Conservation (phyloP, 2,797 vertebrate genomes). For the Pipistrellus pipistrellus region DNA sequence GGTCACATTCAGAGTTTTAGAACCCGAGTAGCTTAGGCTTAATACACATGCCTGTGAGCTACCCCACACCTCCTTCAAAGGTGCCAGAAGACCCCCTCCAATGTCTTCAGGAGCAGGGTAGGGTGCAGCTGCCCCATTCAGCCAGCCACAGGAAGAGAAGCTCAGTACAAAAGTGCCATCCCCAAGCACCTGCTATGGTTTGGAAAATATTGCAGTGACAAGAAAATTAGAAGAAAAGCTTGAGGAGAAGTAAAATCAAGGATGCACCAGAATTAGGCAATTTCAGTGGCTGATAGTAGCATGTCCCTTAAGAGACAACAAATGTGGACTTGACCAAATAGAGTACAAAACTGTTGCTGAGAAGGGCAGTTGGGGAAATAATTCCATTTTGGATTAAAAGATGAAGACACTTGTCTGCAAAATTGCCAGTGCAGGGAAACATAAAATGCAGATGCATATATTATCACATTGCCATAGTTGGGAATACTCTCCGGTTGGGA, state of each 20-base stretch:
- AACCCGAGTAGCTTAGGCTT: neutral
- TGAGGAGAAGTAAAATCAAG: conserved; percentile 9
- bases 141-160: neutral
- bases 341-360: neutral
- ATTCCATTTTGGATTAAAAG: neutral
- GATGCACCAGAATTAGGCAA: neutral
- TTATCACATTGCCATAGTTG: neutral
- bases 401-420: neutral
- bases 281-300: rapidly evolving
- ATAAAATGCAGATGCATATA: neutral
- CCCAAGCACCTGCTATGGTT: neutral
- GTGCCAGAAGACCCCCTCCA: neutral
- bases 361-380: neutral
- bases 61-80: neutral
- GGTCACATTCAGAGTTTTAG: neutral
- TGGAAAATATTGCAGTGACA: neutral
- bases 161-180: neutral
- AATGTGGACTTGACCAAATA: neutral
- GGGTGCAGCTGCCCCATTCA: neutral
- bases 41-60: neutral
- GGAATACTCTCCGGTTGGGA: neutral
- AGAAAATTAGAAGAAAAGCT: neutral
- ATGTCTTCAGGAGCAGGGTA: neutral
- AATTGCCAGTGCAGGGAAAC: neutral
- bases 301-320: neutral